Evolutionary conservation across 2,797 vertebrate genomes (phyloP).

Genomic region (Cynodonichthys magdalenae): DNA sequence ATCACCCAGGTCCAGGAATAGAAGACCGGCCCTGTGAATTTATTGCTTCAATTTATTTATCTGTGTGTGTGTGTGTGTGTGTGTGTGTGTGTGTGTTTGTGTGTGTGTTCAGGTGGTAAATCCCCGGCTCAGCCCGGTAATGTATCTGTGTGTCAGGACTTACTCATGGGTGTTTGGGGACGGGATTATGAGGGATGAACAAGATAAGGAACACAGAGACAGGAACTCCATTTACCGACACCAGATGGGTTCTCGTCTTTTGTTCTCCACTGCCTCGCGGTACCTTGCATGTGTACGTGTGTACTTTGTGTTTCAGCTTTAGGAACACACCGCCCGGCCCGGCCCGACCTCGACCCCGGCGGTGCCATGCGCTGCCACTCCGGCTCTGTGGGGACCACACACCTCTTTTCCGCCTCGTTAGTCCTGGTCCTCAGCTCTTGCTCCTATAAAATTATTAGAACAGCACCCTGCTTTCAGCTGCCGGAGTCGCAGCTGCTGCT

Average conservation of each 20-base stretch:
- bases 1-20: slow-evolving; percentile 17
- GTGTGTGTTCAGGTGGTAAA: slow-evolving; percentile 66
- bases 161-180: slow-evolving; percentile 76
- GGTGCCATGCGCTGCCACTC: slow-evolving; percentile 43
- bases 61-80: slow-evolving; percentile 23
- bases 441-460: slow-evolving; percentile 46
- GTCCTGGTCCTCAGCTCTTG: slow-evolving; percentile 4
- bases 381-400: slow-evolving; percentile 55
- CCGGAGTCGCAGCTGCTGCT: slow-evolving; percentile 13
- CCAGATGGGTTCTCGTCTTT: slow-evolving; percentile 47
- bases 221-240: slow-evolving; percentile 51
- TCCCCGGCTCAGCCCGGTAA: slow-evolving; percentile 54
- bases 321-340: too few relatives aligned
- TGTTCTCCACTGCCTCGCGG: slow-evolving; percentile 49
- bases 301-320: too few relatives aligned
- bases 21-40: slow-evolving; percentile 37
- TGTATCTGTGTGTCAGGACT: slow-evolving; percentile 73
- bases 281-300: slow-evolving; percentile 41
- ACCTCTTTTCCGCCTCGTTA: slow-evolving; percentile 48
- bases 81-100: not conserved
- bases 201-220: slow-evolving; percentile 49
- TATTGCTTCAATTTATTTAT: slow-evolving; percentile 58
- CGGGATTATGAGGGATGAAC: slow-evolving; percentile 73
- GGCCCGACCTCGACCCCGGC: slow-evolving; percentile 8
- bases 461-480: slow-evolving; percentile 27